These are phyloP conservation scores for Diachasma alloeum DNA, from an alignment of 1,140 invertebrate species.

Conservation along the genomic window DNA sequence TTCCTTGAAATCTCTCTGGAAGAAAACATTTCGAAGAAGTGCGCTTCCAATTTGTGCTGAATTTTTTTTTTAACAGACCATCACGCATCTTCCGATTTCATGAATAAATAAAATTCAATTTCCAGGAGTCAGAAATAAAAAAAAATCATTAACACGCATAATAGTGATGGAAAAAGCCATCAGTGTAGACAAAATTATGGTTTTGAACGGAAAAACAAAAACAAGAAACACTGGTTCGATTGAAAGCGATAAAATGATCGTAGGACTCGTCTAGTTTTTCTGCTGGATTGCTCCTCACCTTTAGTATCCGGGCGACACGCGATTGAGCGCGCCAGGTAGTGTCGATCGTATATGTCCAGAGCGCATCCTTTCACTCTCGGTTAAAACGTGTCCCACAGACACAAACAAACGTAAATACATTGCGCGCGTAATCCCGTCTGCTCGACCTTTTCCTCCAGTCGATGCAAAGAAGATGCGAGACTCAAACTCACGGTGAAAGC, in stretches of 20 bases:
- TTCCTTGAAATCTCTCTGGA: no score
- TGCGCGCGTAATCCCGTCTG: neutral
- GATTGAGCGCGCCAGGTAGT: neutral
- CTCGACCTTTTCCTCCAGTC: slow-evolving; percentile 18
- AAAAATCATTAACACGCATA: no score
- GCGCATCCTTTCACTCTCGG: slow-evolving; percentile 7
- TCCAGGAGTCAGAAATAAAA: no score
- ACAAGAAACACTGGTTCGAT: neutral
- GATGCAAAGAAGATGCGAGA: slow-evolving; percentile 11
- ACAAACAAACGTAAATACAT: neutral
- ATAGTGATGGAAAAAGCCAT: no score
- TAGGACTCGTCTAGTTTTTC: neutral
- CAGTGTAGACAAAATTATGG: neutral
- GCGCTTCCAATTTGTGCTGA: no score
- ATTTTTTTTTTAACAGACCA: no score
- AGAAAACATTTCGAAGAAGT: no score
- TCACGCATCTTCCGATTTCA: no score
- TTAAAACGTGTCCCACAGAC: neutral
- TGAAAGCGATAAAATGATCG: neutral
- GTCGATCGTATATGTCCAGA: neutral
- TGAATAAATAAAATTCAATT: no score
- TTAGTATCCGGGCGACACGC: neutral
- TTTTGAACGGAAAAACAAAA: neutral
- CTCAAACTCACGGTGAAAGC: neutral
- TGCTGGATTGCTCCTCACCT: neutral